Conservation (phyloP, 2,888 invertebrate species). For the Epinotia ramella region DNA sequence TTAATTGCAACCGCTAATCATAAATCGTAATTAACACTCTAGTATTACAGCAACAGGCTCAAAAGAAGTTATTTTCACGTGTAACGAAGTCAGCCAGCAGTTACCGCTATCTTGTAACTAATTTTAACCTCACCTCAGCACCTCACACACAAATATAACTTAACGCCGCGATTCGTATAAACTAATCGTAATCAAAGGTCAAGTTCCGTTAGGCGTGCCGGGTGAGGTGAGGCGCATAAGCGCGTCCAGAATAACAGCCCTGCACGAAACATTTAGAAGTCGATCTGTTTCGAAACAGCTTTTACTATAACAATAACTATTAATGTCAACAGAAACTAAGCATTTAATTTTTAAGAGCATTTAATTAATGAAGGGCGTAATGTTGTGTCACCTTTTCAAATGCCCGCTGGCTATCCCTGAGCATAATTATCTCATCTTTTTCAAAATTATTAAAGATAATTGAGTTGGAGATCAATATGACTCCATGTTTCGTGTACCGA, state of each 20-base stretch:
- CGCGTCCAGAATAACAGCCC: too few relatives aligned
- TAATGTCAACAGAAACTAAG: neutral
- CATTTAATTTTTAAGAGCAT: neutral
- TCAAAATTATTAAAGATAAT: conserved; percentile 26
- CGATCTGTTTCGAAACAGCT: conserved; percentile 23
- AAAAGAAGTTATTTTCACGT: conserved; percentile 40
- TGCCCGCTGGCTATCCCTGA: conserved; percentile 10
- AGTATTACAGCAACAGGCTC: conserved; percentile 47
- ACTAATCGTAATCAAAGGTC: too few relatives aligned
- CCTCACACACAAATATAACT: too few relatives aligned
- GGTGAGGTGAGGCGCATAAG: too few relatives aligned
- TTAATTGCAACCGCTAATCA: conserved; percentile 58
- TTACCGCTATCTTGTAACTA: too few relatives aligned
- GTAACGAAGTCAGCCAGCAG: conserved; percentile 25
- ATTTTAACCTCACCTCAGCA: too few relatives aligned
- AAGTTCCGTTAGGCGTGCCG: too few relatives aligned
- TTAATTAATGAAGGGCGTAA: neutral
- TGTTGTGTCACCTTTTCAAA: conserved; percentile 34
- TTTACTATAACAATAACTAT: conserved; percentile 13
- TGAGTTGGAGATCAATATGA: neutral
- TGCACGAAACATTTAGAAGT: conserved; percentile 18
- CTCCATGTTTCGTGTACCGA: neutral
- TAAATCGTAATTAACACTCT: conserved; percentile 53
- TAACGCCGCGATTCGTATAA: too few relatives aligned
- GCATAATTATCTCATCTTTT: conserved; percentile 37